phyloP scores from a whole-genome alignment of 2,888 invertebrate genomes.

The Mallateleia sp. region DNA sequence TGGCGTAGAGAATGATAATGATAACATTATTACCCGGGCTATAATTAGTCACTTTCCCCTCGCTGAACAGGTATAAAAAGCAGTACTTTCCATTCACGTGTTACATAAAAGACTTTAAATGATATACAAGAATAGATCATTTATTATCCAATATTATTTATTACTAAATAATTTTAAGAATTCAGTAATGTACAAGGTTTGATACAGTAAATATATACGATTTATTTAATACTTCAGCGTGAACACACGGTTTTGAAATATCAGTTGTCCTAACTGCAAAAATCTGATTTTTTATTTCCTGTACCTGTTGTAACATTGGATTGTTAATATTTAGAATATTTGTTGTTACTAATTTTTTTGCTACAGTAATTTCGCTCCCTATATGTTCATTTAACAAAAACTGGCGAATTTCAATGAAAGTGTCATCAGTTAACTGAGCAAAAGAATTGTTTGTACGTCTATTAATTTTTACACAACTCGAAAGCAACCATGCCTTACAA shows the following conservation, averaged over 20 bases:
- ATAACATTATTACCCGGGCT: too few species aligned
- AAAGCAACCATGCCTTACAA: conserved; percentile 20
- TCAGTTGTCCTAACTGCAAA: neutral
- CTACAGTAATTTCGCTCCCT: neutral
- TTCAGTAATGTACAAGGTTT: conserved; percentile 7
- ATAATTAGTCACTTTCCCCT: too few species aligned
- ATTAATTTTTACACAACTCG: neutral
- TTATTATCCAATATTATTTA: too few species aligned
- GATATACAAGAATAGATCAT: too few species aligned
- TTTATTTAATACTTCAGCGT: neutral
- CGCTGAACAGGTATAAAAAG: too few species aligned
- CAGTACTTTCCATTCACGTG: too few species aligned
- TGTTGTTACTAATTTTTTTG: neutral
- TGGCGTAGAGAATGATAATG: too few species aligned
- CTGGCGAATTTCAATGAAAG: conserved; percentile 3
- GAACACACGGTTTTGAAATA: conserved; percentile 7
- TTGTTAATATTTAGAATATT: neutral
- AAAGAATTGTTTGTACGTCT: conserved; percentile 22
- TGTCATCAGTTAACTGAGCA: too few species aligned
- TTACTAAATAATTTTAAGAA: too few species aligned
- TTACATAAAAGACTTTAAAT: too few species aligned
- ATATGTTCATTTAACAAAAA: conserved; percentile 2
- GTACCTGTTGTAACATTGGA: conserved; percentile 11
- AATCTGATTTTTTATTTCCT: neutral
- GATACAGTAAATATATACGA: neutral